Percentiles rank a stretch among this genome's conserved stretches.
Evolutionary conservation across 2,888 invertebrate species (phyloP).

Genomic region (Galeopsomyia nigrocyanea): DNA sequence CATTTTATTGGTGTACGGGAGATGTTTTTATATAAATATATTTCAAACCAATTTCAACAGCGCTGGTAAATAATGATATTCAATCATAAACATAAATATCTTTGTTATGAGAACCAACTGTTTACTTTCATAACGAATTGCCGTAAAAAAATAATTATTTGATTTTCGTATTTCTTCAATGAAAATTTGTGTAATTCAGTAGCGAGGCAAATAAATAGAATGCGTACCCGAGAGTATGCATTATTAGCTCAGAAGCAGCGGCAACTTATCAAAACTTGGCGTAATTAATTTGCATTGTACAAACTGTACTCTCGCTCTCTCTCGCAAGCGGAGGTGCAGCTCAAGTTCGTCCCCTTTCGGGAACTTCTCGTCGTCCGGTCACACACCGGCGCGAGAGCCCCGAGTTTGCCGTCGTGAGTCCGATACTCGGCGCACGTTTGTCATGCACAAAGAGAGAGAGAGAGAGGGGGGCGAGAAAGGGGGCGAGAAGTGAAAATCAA

Average conservation of each 20-base stretch:
- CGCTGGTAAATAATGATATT: too few relatives aligned
- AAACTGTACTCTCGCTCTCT: slow-evolving; percentile 7
- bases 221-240: too few relatives aligned
- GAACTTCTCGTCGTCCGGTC: slow-evolving; percentile 19
- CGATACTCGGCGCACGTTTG: slow-evolving; percentile 5
- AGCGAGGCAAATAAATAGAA: too few relatives aligned
- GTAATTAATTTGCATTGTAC: slow-evolving; percentile 43
- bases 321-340: neutral
- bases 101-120: too few relatives aligned
- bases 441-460: slow-evolving; percentile 2
- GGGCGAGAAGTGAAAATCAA: slow-evolving; percentile 36
- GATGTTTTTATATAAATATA: too few relatives aligned
- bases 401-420: slow-evolving; percentile 19
- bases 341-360: slow-evolving; percentile 28
- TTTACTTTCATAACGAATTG: too few relatives aligned
- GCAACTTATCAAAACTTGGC: slow-evolving; percentile 27
- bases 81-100: too few relatives aligned
- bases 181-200: too few relatives aligned
- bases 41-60: too few relatives aligned
- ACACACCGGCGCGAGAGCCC: neutral
- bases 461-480: neutral
- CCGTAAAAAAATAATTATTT: too few relatives aligned
- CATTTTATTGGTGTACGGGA: too few relatives aligned
- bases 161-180: too few relatives aligned
- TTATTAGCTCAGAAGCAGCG: neutral